Conservation (phyloP, 2,797 vertebrate species). For the Poecile montanus region DNA sequence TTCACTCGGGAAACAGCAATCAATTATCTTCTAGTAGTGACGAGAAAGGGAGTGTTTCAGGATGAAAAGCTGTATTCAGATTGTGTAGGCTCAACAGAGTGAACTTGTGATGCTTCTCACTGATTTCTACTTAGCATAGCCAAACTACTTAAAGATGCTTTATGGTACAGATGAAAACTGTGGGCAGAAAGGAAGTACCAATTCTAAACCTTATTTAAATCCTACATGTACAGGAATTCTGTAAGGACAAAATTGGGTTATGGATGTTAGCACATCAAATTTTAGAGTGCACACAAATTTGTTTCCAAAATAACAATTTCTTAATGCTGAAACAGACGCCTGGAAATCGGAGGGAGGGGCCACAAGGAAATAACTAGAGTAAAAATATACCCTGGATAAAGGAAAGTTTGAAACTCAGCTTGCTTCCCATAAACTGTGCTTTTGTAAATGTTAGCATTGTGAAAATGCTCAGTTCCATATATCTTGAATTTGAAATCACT, state of each 20-base stretch:
- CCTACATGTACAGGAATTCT: neutral
- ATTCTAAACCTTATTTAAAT: neutral
- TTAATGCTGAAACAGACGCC: neutral
- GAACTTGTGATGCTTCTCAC: neutral
- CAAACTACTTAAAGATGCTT: neutral
- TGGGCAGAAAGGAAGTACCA: neutral
- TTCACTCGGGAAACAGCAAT: neutral
- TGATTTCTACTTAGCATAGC: neutral
- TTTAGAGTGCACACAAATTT: neutral
- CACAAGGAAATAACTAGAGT: neutral
- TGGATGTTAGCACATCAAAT: neutral
- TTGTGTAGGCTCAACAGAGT: neutral
- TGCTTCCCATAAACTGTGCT: neutral
- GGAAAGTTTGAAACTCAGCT: neutral
- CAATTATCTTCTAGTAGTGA: neutral
- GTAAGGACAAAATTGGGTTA: neutral
- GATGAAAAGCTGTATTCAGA: neutral
- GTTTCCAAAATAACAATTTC: neutral
- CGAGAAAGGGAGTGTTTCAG: neutral
- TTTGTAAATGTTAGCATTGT: neutral
- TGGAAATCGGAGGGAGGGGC: neutral
- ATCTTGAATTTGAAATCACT: neutral
- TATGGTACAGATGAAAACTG: neutral
- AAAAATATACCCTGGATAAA: neutral
- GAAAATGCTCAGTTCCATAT: neutral